Conservation (phyloP, 2,888 invertebrate genomes). For the Steromphala cineraria region DNA sequence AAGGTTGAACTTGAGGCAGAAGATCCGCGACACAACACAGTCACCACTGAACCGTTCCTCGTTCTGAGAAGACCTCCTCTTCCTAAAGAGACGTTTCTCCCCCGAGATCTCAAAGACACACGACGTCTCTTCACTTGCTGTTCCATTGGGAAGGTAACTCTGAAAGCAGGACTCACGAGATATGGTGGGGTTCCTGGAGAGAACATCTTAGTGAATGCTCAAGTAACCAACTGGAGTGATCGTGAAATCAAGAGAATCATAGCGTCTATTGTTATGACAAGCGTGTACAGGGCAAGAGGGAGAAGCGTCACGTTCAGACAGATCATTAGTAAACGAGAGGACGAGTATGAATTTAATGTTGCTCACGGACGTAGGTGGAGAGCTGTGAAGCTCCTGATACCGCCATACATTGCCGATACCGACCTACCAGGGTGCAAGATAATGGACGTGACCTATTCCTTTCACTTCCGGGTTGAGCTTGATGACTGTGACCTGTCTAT, state of each 20-base stretch:
- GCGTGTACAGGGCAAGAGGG: slow-evolving; percentile 66
- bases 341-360: slow-evolving; percentile 66
- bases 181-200: slow-evolving; percentile 71
- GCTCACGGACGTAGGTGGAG: slow-evolving; percentile 72
- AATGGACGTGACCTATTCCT: slow-evolving; percentile 70
- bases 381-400: slow-evolving; percentile 70
- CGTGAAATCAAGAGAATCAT: slow-evolving; percentile 59
- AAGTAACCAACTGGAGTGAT: slow-evolving; percentile 69
- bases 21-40: slow-evolving; percentile 62
- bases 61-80: slow-evolving; percentile 58
- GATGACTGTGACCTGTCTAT: slow-evolving; percentile 57
- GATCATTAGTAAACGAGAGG: slow-evolving; percentile 72
- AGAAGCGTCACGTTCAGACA: slow-evolving; percentile 53
- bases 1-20: slow-evolving; percentile 70
- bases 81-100: slow-evolving; percentile 38
- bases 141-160: slow-evolving; percentile 65
- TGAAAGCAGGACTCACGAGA: slow-evolving; percentile 58
- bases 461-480: slow-evolving; percentile 70
- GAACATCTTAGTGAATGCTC: slow-evolving; percentile 69
- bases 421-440: slow-evolving; percentile 71
- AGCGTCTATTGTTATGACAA: slow-evolving; percentile 68
- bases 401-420: slow-evolving; percentile 73
- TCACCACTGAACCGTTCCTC: slow-evolving; percentile 73
- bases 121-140: slow-evolving; percentile 52
- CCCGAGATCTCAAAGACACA: slow-evolving; percentile 48